Evolutionary conservation across 2,888 invertebrate genomes (phyloP).

Genomic region (Pyrrhia umbra): DNA sequence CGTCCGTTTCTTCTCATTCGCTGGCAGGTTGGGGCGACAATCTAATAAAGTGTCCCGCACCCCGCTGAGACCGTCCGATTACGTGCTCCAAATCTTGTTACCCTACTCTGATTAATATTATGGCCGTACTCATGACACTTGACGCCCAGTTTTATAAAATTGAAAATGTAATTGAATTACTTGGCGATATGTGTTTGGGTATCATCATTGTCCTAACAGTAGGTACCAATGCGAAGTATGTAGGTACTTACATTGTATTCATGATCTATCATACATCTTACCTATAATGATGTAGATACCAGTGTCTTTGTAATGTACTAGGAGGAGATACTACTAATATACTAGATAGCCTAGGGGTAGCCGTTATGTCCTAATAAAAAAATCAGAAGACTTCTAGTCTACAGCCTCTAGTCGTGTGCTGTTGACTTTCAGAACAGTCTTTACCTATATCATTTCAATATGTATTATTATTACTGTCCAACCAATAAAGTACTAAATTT

Average conservation of each 20-base stretch:
- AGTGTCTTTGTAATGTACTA: too few relatives aligned
- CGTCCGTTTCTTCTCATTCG: conserved; percentile 57
- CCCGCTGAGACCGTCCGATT: conserved; percentile 87
- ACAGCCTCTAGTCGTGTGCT: too few relatives aligned
- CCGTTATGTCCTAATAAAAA: too few relatives aligned
- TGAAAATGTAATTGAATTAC: conserved; percentile 78
- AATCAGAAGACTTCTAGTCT: too few relatives aligned
- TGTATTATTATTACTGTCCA: too few relatives aligned
- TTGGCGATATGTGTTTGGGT: conserved; percentile 48
- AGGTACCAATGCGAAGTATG: background rate
- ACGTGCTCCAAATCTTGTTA: conserved; percentile 86
- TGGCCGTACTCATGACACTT: conserved; percentile 75
- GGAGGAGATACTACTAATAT: too few relatives aligned
- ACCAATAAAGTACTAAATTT: too few relatives aligned
- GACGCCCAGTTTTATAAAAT: conserved; percentile 76
- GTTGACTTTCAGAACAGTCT: too few relatives aligned
- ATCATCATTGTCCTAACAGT: conserved; percentile 9
- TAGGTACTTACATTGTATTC: background rate
- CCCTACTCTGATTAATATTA: conserved; percentile 88
- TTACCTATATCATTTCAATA: too few relatives aligned
- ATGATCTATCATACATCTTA: background rate
- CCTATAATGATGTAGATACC: too few relatives aligned
- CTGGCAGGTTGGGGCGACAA: conserved; percentile 87
- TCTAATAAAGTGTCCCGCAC: conserved; percentile 86
- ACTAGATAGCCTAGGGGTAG: too few relatives aligned